Evolutionary conservation across 53 echinoderm and acorn worm genomes (phyloP).

Genomic region (Apostichopus leukothele): DNA sequence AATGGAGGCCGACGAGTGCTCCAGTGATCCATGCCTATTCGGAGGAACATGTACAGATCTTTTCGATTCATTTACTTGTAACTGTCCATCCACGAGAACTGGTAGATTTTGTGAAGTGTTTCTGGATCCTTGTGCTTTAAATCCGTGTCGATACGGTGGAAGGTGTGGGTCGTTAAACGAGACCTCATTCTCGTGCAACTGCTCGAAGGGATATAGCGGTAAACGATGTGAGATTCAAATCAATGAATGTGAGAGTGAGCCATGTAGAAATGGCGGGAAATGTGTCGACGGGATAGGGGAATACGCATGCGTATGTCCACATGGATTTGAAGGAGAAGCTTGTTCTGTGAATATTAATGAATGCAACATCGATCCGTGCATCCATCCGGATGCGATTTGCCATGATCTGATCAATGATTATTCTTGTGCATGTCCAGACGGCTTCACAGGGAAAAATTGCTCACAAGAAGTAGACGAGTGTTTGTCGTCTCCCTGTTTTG

Average conservation of each 20-base stretch:
- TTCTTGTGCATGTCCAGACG: constrained; percentile 72
- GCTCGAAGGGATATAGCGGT: constrained; percentile 72
- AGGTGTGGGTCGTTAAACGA: constrained; percentile 51
- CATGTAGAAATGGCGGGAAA: constrained; percentile 83
- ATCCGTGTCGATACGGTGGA: constrained; percentile 81
- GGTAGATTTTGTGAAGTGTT: constrained; percentile 77
- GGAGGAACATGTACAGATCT: constrained; percentile 66
- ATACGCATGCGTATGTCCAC: constrained; percentile 90
- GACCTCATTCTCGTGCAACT: constrained; percentile 61
- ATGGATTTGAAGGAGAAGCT: constrained; percentile 68
- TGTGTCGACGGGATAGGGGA: constrained; percentile 75
- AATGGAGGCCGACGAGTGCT: constrained; percentile 74
- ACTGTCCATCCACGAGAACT: constrained; percentile 61
- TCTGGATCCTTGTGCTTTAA: constrained; percentile 63
- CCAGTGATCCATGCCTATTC: constrained; percentile 75
- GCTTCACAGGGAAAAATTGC: constrained; percentile 72
- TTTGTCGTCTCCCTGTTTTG: constrained; percentile 62
- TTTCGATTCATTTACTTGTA: constrained; percentile 67
- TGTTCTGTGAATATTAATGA: constrained; percentile 80
- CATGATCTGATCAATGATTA: constrained; percentile 75
- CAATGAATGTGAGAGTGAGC: constrained; percentile 77
- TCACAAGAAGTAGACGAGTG: constrained; percentile 73
- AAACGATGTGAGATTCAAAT: constrained; percentile 63
- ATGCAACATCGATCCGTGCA: constrained; percentile 72
- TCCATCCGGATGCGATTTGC: constrained; percentile 78